Evolutionary conservation across 2,888 invertebrate genomes (phyloP).

Genomic region (Cheilosia vernalis): DNA sequence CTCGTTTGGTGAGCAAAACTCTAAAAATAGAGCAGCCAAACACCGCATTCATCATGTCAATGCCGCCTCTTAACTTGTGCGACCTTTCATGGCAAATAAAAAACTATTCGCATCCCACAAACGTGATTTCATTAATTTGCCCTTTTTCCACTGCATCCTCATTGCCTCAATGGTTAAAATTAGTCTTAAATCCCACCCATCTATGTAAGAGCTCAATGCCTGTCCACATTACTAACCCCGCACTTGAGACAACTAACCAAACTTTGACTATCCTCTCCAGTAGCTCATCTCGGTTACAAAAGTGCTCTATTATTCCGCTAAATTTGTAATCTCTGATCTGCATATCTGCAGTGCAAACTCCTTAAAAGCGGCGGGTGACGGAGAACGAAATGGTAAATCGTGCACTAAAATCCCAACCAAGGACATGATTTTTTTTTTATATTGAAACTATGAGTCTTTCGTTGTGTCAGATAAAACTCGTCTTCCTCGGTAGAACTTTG

Average conservation of each 20-base stretch:
- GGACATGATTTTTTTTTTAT: slow-evolving; percentile 35
- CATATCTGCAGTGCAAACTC: slow-evolving; percentile 39
- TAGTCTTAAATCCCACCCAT: too few relatives aligned
- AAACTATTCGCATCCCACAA: too few relatives aligned
- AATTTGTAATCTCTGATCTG: slow-evolving; percentile 46
- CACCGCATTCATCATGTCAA: too few relatives aligned
- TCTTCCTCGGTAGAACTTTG: slow-evolving; percentile 36
- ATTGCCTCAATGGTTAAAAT: too few relatives aligned
- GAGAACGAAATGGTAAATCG: background rate
- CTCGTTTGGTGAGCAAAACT: too few relatives aligned
- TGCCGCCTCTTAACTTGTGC: too few relatives aligned
- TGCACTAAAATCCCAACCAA: slow-evolving; percentile 22
- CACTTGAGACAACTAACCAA: slow-evolving; percentile 45
- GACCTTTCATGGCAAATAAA: too few relatives aligned
- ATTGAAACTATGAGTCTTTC: slow-evolving; percentile 18
- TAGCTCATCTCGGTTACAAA: slow-evolving; percentile 34
- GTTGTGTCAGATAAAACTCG: slow-evolving; percentile 15
- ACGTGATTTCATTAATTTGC: too few relatives aligned
- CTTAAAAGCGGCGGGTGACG: background rate
- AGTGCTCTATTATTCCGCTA: slow-evolving; percentile 37
- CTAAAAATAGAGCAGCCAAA: too few relatives aligned
- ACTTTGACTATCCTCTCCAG: slow-evolving; percentile 17
- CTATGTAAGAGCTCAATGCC: too few relatives aligned
- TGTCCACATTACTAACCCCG: background rate
- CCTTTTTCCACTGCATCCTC: too few relatives aligned